These are phyloP conservation scores for Pseudolaguvia tuberculata DNA, from an alignment of 2,113 vertebrate species.

Conservation along the genomic window DNA sequence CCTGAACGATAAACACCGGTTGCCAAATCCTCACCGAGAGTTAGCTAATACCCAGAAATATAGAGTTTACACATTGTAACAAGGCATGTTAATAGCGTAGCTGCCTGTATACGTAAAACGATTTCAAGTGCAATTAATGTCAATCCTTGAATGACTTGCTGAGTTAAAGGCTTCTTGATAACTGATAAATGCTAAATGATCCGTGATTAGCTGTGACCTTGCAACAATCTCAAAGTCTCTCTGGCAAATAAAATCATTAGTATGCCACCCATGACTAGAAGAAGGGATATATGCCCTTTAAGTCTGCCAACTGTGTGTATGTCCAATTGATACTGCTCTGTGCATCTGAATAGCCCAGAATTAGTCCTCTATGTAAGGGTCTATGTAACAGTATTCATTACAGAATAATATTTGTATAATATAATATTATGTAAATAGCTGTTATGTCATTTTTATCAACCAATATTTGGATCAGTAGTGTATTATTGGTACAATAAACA, in stretches of 20 bases:
- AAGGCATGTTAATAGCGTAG: background rate
- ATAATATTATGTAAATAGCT: background rate
- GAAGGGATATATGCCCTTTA: conserved; percentile 21
- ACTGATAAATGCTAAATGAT: conserved; percentile 24
- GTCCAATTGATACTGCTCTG: conserved; percentile 26
- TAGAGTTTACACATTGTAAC: background rate
- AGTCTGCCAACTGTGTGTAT: conserved; percentile 32
- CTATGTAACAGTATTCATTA: background rate
- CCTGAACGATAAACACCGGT: conserved; percentile 18
- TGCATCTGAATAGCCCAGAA: conserved; percentile 28
- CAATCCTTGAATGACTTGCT: conserved; percentile 4
- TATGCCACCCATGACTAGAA: conserved; percentile 12
- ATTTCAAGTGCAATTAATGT: conserved; percentile 29
- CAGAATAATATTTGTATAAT: no score
- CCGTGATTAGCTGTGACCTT: conserved; percentile 40
- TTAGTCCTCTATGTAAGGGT: background rate
- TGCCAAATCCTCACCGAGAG: conserved; percentile 18
- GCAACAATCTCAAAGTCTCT: conserved; percentile 31
- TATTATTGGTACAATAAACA: conserved; percentile 14
- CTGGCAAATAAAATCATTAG: conserved; percentile 35
- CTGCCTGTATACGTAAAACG: background rate
- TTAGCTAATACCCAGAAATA: background rate
- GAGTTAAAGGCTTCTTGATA: conserved; percentile 3
- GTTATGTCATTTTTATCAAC: background rate
- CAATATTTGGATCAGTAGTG: no score